Evolutionary conservation across 2,797 vertebrate genomes (phyloP).

Genomic region (Alauda arvensis): DNA sequence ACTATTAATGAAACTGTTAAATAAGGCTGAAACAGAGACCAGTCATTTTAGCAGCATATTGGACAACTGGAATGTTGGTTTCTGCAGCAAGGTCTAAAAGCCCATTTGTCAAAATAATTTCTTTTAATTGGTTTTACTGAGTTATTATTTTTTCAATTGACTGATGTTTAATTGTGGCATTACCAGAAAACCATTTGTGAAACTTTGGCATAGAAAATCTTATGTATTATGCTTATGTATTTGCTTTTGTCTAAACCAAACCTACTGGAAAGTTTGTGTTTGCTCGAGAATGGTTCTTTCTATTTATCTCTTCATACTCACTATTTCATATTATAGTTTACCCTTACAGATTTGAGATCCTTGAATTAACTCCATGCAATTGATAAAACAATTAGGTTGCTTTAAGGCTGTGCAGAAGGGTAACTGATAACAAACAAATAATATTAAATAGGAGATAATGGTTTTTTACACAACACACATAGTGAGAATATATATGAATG

Average conservation of each 20-base stretch:
- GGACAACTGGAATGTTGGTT: background rate
- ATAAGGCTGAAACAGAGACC: slow-evolving; percentile 27
- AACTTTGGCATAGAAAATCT: background rate
- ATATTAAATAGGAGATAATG: background rate
- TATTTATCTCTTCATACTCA: background rate
- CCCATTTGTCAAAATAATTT: background rate
- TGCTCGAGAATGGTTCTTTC: background rate
- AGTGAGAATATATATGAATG: background rate
- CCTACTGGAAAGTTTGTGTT: background rate
- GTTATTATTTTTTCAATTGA: slow-evolving; percentile 19
- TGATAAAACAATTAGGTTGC: background rate
- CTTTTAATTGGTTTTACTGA: slow-evolving; percentile 28
- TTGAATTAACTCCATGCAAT: background rate
- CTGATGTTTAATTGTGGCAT: background rate
- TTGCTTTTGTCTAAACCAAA: background rate
- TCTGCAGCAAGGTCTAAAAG: slow-evolving; percentile 1
- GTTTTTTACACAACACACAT: background rate
- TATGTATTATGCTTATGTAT: background rate
- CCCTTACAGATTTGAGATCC: background rate
- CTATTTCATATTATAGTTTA: background rate
- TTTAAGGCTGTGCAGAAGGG: slow-evolving; percentile 7
- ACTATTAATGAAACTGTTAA: slow-evolving; percentile 55
- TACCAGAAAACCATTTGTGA: slow-evolving; percentile 8
- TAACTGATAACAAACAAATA: background rate
- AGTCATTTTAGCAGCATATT: background rate